These are phyloP conservation scores for Dynastes maya DNA, from an alignment of 2,888 invertebrate species.

Conservation along the genomic window DNA sequence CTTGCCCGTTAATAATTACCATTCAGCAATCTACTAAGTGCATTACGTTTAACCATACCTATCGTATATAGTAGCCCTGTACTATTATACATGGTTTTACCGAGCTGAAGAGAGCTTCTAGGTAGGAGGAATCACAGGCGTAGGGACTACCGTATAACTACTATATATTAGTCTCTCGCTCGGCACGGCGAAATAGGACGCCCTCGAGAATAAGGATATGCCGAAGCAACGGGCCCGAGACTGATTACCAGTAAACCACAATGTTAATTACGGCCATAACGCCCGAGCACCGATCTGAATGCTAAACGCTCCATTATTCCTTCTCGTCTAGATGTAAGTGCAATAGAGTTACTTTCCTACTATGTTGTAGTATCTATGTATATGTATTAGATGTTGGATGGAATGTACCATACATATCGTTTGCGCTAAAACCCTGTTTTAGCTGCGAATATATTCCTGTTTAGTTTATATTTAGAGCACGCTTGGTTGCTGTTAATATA, in stretches of 20 bases:
- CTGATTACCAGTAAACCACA: conserved; percentile 69
- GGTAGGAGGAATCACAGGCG: neutral
- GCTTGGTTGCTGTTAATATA: conserved; percentile 7
- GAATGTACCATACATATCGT: neutral
- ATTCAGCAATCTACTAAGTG: conserved; percentile 33
- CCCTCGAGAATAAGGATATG: conserved; percentile 51
- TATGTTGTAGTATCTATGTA: neutral
- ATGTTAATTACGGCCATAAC: conserved; percentile 68
- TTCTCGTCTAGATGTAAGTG: conserved; percentile 34
- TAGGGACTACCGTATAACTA: neutral
- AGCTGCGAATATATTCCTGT: neutral
- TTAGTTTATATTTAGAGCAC: conserved; percentile 35
- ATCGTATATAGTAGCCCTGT: too few species aligned
- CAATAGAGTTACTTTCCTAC: neutral
- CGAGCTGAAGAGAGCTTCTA: neutral
- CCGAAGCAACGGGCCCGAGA: conserved; percentile 60
- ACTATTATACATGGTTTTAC: too few species aligned
- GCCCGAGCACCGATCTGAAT: conserved; percentile 66
- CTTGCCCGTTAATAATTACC: conserved; percentile 41
- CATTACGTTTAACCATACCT: conserved; percentile 24
- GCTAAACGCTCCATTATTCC: conserved; percentile 54
- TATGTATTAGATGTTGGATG: conserved; percentile 3
- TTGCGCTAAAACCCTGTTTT: neutral
- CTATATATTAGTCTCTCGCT: conserved; percentile 13
- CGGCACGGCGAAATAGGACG: conserved; percentile 40